These are phyloP conservation scores for Malacoctenus gilli DNA, from an alignment of 2,797 vertebrate genomes.

Conservation along the genomic window DNA sequence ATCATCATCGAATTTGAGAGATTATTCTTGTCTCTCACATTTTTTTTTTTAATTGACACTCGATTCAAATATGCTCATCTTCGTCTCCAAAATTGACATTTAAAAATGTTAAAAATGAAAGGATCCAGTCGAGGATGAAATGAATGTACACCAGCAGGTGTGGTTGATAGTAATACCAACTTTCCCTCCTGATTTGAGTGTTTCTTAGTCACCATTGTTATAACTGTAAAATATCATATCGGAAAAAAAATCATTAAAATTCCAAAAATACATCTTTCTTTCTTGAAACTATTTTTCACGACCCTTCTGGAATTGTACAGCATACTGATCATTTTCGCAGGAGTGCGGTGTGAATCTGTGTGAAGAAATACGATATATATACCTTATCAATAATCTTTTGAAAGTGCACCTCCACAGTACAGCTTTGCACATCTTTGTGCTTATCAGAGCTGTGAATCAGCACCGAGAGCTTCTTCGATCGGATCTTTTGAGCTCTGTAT, in stretches of 20 bases:
- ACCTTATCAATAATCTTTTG: conserved; percentile 99
- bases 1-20: conserved; percentile 6
- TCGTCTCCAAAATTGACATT: conserved; percentile 1
- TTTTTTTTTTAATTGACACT: conserved; percentile 25
- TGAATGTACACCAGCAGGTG: conserved; percentile 36
- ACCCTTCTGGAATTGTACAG: neutral
- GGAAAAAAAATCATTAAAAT: conserved; percentile 17
- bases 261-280: conserved; percentile 22
- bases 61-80: conserved; percentile 7
- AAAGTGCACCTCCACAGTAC: conserved; percentile 97
- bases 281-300: conserved; percentile 1
- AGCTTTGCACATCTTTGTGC: conserved; percentile 91
- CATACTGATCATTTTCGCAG: conserved; percentile 17
- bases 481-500: conserved; percentile 98
- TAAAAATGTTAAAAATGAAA: conserved; percentile 49
- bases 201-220: conserved; percentile 48
- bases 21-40: conserved; percentile 11
- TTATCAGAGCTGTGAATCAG: conserved; percentile 96
- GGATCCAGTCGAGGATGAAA: conserved; percentile 23
- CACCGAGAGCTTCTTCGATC: conserved; percentile 97
- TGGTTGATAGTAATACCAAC: conserved; percentile 48
- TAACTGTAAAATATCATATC: conserved; percentile 41
- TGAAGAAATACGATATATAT: conserved; percentile 53
- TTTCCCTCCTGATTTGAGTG: conserved; percentile 56
- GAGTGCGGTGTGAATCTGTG: conserved; percentile 26